Percentiles rank a stretch among this genome's conserved stretches.
phyloP scores from a whole-genome alignment of 2,113 vertebrate genomes.

The Ciconia boyciana region DNA sequence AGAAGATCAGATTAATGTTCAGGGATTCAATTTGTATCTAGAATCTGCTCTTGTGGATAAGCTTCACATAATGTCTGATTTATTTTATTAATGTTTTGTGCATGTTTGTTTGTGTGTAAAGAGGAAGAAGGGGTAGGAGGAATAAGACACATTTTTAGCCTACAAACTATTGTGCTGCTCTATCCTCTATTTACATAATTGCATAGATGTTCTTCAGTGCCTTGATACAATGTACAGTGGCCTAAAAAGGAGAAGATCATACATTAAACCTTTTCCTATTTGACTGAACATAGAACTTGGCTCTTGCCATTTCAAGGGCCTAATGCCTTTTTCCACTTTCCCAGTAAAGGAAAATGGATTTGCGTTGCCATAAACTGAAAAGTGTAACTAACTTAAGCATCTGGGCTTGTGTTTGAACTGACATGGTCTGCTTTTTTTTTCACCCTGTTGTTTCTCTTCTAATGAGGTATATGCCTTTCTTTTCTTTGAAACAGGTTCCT shows the following conservation, averaged over 20 bases:
- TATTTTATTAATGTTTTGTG: constrained; percentile 13
- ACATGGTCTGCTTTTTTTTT: background rate
- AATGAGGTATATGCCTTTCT: constrained; percentile 34
- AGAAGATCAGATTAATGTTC: constrained; percentile 34
- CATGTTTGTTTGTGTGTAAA: constrained; percentile 1
- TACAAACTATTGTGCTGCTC: background rate
- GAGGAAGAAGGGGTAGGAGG: background rate
- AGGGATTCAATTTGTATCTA: constrained; percentile 5
- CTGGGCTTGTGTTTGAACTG: background rate
- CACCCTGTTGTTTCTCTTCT: constrained; percentile 32
- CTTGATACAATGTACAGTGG: constrained; percentile 2
- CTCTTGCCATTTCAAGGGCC: constrained; percentile 24
- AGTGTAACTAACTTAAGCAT: constrained; percentile 51
- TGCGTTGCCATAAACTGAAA: constrained; percentile 59
- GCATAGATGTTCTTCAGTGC: constrained; percentile 43
- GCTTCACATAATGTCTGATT: constrained; percentile 38
- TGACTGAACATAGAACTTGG: constrained; percentile 40
- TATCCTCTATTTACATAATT: constrained; percentile 39
- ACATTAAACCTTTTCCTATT: constrained; percentile 36
- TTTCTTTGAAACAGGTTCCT: constrained; percentile 40
- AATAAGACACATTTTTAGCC: background rate
- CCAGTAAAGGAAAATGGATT: constrained; percentile 27
- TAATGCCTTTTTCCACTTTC: constrained; percentile 53
- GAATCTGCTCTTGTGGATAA: constrained; percentile 39
- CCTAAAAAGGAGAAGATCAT: constrained; percentile 51